Evolutionary conservation across 1,140 invertebrate genomes (phyloP).

Genomic region (Drosophila hydei): DNA sequence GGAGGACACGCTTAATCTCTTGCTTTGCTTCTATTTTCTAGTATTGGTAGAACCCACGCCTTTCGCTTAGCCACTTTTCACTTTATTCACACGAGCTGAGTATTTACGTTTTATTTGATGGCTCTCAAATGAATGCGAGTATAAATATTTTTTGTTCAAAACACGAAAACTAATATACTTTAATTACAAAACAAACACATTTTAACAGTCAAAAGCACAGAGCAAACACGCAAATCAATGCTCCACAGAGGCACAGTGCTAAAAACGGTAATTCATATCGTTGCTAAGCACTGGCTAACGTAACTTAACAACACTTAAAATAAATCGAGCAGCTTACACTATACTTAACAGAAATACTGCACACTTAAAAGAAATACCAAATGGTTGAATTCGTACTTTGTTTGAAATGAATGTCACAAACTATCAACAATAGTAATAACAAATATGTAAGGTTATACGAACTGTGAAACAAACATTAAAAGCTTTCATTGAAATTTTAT

Average conservation of each 20-base stretch:
- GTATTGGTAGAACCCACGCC: slow-evolving; percentile 50
- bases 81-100: neutral
- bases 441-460: neutral
- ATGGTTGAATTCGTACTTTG: neutral
- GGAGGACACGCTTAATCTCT: slow-evolving; percentile 53
- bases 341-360: slow-evolving; percentile 19
- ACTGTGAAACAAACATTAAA: no score
- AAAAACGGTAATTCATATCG: slow-evolving; percentile 20
- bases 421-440: neutral
- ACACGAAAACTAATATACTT: slow-evolving; percentile 29
- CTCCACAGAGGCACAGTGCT: slow-evolving; percentile 36
- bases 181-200: slow-evolving; percentile 53
- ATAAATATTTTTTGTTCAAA: slow-evolving; percentile 25
- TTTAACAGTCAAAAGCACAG: slow-evolving; percentile 52
- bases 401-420: neutral
- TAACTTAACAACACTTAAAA: neutral
- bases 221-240: slow-evolving; percentile 51
- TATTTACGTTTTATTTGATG: neutral
- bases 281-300: slow-evolving; percentile 10
- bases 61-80: slow-evolving; percentile 37
- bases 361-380: neutral
- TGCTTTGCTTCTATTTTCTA: slow-evolving; percentile 52
- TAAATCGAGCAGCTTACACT: slow-evolving; percentile 3
- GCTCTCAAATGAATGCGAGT: neutral
- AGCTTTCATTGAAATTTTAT: neutral